A percentile compares a stretch with the other conserved stretches of the same genome.
These are phyloP conservation scores for Hyppa rectilinea DNA, from an alignment of 2,888 invertebrate genomes.

Conservation along the genomic window DNA sequence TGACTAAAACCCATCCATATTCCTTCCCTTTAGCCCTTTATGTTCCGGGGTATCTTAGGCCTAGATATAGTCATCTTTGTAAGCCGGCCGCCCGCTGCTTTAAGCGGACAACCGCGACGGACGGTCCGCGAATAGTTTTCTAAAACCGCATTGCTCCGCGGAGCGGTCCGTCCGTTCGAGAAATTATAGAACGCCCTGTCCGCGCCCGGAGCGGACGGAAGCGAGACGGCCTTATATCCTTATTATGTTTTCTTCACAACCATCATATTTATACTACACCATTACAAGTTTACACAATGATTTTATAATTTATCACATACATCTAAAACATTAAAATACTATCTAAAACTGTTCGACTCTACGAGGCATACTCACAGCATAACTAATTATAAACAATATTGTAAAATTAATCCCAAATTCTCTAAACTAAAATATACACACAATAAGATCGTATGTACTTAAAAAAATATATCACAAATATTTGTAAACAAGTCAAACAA, in stretches of 20 bases:
- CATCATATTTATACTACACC: background rate
- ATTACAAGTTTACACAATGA: background rate
- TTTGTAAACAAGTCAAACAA: conserved; percentile 16
- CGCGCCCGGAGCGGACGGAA: background rate
- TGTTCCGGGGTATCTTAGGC: too few relatives aligned
- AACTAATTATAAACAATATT: conserved; percentile 5
- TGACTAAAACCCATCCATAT: too few relatives aligned
- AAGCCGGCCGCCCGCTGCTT: background rate
- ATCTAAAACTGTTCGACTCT: background rate
- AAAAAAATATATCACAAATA: conserved; percentile 22
- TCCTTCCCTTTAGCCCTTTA: too few relatives aligned
- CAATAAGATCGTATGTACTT: background rate
- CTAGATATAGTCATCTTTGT: too few relatives aligned
- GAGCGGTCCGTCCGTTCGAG: background rate
- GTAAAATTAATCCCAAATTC: conserved; percentile 3
- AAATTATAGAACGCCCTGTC: background rate
- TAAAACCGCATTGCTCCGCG: too few relatives aligned
- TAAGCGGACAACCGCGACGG: background rate
- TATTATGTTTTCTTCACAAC: background rate
- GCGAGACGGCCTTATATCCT: background rate
- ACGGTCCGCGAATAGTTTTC: background rate
- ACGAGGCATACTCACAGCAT: conserved; percentile 15
- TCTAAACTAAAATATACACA: conserved; percentile 16
- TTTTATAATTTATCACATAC: background rate
- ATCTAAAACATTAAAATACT: background rate